Base-by-base conservation (phyloP, 2,113 vertebrate species). In the Gobio gobio region DNA sequence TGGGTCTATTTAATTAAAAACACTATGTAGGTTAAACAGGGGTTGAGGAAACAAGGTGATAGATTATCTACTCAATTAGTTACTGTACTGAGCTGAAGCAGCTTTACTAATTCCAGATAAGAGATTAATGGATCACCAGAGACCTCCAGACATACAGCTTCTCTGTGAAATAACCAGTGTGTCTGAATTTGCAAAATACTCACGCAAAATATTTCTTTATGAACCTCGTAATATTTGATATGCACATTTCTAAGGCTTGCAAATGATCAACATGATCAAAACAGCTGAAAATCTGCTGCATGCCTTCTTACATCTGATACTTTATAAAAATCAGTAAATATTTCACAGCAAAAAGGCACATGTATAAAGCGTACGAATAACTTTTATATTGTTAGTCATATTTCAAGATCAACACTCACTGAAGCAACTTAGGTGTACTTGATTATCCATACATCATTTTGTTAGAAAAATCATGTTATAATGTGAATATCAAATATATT, bases 41-140 rank as follows among this genome's bases (percentile, higher is more conserved):
- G 64, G 64, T 20, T 68, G 26, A 18, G 64, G 63, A 33, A 66
- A 33, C 63, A 33, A 8, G 63, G 13, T 66, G 26, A 5, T 8
- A 68, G 64, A 18, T 68, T 68, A 68, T 68, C 64, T 68, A 4
- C 29, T 68, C 64, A 36, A 26, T 63, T 63, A 63, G 63, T 64
- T 66, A 36, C 16, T 66, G 63, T 66, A 36, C 64, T 66, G 64
- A 66, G 64, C 63, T 33, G 26, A 66, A 66, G 63, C 63, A 8
- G 63, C 64, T 68, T 68, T 68, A 36, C 29, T 68, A 68, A 68
- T 68, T 68, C 64, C 16, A 68, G 64, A 66, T 66, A 36, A 68
- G 29, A 68, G 64, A 68, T 68, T 68, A 36, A 68, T 68, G 64
- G 64, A 66, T 66, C 64, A 61, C 59, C 0, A 20, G 64, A 68